phyloP scores from a whole-genome alignment of 2,888 invertebrate species.

The Phorcus lineatus region DNA sequence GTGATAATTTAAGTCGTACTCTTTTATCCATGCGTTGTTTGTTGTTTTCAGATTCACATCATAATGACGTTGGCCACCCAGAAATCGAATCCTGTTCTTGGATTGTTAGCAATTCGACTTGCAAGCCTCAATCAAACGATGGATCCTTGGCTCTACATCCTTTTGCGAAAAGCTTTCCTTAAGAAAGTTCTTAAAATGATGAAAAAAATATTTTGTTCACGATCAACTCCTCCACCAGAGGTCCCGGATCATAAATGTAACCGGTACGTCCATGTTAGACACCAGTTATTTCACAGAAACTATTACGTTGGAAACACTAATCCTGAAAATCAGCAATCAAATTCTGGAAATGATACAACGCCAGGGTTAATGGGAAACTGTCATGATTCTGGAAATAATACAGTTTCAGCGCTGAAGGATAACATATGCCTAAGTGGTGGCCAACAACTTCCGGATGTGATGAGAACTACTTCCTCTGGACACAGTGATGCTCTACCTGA shows the following conservation, averaged over 20 bases:
- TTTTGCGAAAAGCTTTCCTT: conserved; percentile 64
- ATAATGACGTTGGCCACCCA: conserved; percentile 60
- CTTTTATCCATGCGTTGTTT: not conserved
- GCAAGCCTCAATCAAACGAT: conserved; percentile 74
- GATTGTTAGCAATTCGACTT: conserved; percentile 68
- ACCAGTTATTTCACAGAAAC: conserved; percentile 43
- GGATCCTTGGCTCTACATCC: conserved; percentile 74
- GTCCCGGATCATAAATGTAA: conserved; percentile 25
- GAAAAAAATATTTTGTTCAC: conserved; percentile 34
- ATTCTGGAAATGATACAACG: not conserved
- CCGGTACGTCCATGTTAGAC: conserved; percentile 43
- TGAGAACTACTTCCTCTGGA: conserved; percentile 31
- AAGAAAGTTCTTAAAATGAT: conserved; percentile 30
- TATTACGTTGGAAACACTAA: conserved; percentile 39
- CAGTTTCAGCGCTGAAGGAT: not conserved
- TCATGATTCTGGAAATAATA: not conserved
- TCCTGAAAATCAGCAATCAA: not conserved
- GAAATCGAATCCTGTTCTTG: conserved; percentile 53
- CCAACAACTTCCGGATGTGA: conserved; percentile 28
- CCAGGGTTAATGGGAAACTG: too few relatives aligned
- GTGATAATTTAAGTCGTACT: not conserved
- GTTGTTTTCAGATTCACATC: conserved; percentile 59
- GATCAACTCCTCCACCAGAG: conserved; percentile 21
- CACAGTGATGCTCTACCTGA: conserved; percentile 21
- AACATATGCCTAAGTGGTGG: not conserved